These are phyloP conservation scores for Metellina segmentata DNA, from an alignment of 2,888 invertebrate genomes.

Conservation along the genomic window DNA sequence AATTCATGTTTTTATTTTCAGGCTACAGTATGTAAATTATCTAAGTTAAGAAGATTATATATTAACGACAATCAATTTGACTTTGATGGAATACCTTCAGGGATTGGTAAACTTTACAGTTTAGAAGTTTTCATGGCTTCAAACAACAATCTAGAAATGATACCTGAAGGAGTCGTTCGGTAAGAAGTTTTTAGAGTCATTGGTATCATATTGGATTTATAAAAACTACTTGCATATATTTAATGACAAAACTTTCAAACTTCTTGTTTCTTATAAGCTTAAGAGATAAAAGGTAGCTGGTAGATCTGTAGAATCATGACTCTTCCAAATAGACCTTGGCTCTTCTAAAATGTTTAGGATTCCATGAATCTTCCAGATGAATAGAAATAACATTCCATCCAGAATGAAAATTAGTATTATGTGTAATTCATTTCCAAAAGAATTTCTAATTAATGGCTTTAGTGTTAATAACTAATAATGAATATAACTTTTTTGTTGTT, in stretches of 20 bases:
- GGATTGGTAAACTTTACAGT: constrained; percentile 96
- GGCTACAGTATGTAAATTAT: constrained; percentile 92
- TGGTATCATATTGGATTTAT: neutral
- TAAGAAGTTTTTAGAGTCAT: constrained; percentile 79
- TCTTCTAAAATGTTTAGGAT: too few relatives aligned
- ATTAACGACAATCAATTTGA: constrained; percentile 97
- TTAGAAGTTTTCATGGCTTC: constrained; percentile 98
- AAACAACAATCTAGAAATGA: constrained; percentile 97
- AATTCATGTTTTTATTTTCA: constrained; percentile 75
- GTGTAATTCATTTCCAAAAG: too few relatives aligned
- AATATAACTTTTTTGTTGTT: neutral
- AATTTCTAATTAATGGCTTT: too few relatives aligned
- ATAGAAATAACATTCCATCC: too few relatives aligned
- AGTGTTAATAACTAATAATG: too few relatives aligned
- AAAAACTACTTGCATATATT: neutral
- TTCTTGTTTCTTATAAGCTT: neutral
- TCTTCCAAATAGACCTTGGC: too few relatives aligned
- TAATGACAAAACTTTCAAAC: neutral
- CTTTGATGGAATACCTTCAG: constrained; percentile 98
- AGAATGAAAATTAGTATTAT: too few relatives aligned
- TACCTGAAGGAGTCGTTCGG: constrained; percentile 98
- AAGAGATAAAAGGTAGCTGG: too few relatives aligned
- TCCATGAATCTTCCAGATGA: too few relatives aligned
- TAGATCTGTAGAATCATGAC: too few relatives aligned
- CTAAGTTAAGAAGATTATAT: constrained; percentile 90